Base-by-base conservation (phyloP, 2,113 vertebrate species). In the Crotalus helleri region DNA sequence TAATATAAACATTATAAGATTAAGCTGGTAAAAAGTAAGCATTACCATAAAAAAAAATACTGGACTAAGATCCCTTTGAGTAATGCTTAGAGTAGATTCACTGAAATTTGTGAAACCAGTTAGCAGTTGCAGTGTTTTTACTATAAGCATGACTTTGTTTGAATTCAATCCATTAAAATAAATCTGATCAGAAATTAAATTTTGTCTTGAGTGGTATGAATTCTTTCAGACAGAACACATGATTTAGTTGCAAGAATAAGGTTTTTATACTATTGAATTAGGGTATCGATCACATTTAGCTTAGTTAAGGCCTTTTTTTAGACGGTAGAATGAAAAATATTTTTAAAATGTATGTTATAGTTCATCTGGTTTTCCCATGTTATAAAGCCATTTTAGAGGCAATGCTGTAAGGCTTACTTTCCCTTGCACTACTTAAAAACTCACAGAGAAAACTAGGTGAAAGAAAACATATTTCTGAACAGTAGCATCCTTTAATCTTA, bases 291-390 rank as follows among this genome's bases (percentile, higher is more conserved):
- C 95, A 53, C 49, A 61, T 93, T 91, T 91, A 94, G 92, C 93
- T 96, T 94, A 93, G 46, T 5, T 94, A 93, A 81, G 87, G 90
- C n/a, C 92, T 94, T 74, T 39, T 74, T 74, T 69, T 91, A 87
- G 91, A 87, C 12, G 44, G 5, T 15, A 6, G 64, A 92, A 51
- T 91, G 93, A 93, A 94, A 87, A 53, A 26, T 87, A 87, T 51
- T 87, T 53, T 87, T 53, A 8, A 53, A 39, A 81, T 81, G 33
- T 81, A 81, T 44, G 21, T 81, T 81, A 81, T 81, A 17, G 74
- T 33, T 81, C 74, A 81, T 81, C 7, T 7, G 7, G 39, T 39
- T 81, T 81, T 81, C 74, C 74, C 33, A 81, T 81, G n/a, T 81
- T 81, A 44, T 81, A 21, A 39, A 81, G 7, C 39, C 33, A 81